Percentiles rank a stretch among this genome's conserved stretches.
Conservation (phyloP, 2,888 invertebrate genomes). For the Helleia helle region DNA sequence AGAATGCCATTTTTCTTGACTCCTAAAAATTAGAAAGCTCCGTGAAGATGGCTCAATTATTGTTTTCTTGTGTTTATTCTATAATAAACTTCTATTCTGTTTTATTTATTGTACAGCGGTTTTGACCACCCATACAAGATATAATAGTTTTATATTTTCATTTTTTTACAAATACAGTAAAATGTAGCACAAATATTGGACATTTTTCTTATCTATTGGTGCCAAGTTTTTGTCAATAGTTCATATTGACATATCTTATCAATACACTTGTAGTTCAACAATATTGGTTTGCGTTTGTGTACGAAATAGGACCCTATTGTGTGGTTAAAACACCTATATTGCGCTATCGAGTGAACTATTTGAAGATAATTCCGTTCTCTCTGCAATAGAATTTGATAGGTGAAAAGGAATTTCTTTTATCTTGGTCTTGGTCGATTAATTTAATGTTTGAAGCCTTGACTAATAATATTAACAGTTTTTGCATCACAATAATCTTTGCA, state of each 20-base stretch:
- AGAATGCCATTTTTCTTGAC: too few relatives aligned
- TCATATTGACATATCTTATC: constrained; percentile 8
- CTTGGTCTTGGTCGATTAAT: background rate
- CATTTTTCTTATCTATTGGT: background rate
- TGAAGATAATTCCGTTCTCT: background rate
- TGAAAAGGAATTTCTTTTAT: constrained; percentile 10
- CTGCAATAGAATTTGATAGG: constrained; percentile 11
- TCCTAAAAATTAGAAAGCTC: too few relatives aligned
- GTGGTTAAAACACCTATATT: background rate
- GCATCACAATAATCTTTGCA: too few relatives aligned
- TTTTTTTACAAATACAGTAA: too few relatives aligned
- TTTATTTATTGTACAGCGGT: too few relatives aligned
- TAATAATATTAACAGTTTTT: too few relatives aligned
- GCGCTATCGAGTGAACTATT: background rate
- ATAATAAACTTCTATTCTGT: too few relatives aligned
- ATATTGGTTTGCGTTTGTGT: background rate
- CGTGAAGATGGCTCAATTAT: too few relatives aligned
- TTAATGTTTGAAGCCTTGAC: too few relatives aligned
- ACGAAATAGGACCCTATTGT: background rate
- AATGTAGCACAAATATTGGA: background rate
- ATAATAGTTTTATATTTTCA: too few relatives aligned
- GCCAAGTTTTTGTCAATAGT: background rate
- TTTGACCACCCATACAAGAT: too few relatives aligned
- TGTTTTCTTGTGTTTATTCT: too few relatives aligned
- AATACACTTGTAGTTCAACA: background rate